Conservation (phyloP, 2,797 vertebrate species). For the Micromesistius poutassou region DNA sequence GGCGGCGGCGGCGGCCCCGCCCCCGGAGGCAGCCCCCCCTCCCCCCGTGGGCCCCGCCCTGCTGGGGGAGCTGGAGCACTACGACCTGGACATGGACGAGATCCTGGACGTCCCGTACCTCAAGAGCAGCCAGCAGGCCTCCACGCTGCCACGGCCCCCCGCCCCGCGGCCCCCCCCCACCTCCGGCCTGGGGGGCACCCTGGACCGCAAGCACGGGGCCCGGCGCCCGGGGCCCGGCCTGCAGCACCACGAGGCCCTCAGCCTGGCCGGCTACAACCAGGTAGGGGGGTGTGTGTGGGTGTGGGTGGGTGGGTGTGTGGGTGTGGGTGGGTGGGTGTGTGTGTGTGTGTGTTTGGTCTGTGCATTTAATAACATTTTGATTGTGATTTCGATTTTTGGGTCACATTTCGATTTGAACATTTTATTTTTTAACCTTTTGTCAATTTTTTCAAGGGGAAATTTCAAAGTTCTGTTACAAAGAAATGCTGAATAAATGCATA, state of each 20-base stretch:
- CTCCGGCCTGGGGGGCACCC: slow-evolving; percentile 67
- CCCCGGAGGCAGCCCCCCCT: slow-evolving; percentile 19
- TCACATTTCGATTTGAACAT: too few relatives aligned
- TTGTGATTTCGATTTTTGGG: too few relatives aligned
- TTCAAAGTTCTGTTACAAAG: too few relatives aligned
- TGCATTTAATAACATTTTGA: too few relatives aligned
- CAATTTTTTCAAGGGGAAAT: too few relatives aligned
- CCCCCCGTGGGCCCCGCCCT: slow-evolving; percentile 51
- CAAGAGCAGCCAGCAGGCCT: slow-evolving; percentile 88
- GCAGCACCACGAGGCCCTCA: slow-evolving; percentile 72
- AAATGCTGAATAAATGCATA: too few relatives aligned
- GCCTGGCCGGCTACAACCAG: slow-evolving; percentile 58
- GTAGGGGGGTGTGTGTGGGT: slow-evolving; percentile 32
- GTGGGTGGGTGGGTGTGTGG: background rate
- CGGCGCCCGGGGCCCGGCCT: slow-evolving; percentile 67
- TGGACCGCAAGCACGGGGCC: slow-evolving; percentile 69
- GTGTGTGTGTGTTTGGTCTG: too few relatives aligned
- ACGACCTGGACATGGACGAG: slow-evolving; percentile 98
- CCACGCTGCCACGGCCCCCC: slow-evolving; percentile 79
- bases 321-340: background rate
- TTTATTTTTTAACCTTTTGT: too few relatives aligned
- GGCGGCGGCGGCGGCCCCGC: slow-evolving; percentile 54
- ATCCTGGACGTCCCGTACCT: slow-evolving; percentile 98
- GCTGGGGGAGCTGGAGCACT: slow-evolving; percentile 93
- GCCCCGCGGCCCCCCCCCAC: slow-evolving; percentile 70